These are phyloP conservation scores for Platichthys flesus DNA, from an alignment of 2,113 vertebrate genomes.

Conservation along the genomic window DNA sequence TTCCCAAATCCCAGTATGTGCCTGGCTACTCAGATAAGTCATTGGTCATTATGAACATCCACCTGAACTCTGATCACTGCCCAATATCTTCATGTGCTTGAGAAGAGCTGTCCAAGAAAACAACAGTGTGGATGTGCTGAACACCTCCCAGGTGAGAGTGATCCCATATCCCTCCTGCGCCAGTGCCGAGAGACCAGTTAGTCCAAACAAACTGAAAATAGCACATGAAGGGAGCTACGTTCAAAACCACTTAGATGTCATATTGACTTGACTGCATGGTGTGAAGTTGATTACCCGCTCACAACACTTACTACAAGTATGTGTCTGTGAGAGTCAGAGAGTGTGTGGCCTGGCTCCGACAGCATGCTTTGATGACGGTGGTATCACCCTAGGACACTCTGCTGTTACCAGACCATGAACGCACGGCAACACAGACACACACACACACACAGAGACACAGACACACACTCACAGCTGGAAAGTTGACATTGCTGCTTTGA, in stretches of 20 bases:
- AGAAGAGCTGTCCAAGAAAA: constrained; percentile 12
- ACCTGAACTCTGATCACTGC: not conserved
- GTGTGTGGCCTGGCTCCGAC: constrained; percentile 25
- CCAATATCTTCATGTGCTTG: not conserved
- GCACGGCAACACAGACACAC: not conserved
- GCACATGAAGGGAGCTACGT: constrained; percentile 38
- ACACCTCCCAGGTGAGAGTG: constrained; percentile 24
- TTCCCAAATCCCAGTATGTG: constrained; percentile 6
- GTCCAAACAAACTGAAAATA: constrained; percentile 17
- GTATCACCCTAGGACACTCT: constrained; percentile 49
- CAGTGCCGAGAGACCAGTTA: constrained; percentile 1
- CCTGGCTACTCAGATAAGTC: too few species aligned
- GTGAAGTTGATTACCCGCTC: constrained; percentile 51
- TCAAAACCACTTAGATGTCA: constrained; percentile 48
- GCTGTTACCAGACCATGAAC: constrained; percentile 9
- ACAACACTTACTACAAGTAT: constrained; percentile 24
- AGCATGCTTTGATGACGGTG: constrained; percentile 41
- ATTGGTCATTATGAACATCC: not conserved
- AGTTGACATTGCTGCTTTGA: constrained; percentile 73
- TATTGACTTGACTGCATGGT: constrained; percentile 54
- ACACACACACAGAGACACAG: constrained; percentile 23
- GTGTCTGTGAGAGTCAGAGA: constrained; percentile 6
- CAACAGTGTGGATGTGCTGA: constrained; percentile 4
- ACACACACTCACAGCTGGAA: constrained; percentile 49
- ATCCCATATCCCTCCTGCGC: not conserved